These are phyloP conservation scores for Oreamnos americanus DNA, from an alignment of 2,113 vertebrate species.

Conservation along the genomic window DNA sequence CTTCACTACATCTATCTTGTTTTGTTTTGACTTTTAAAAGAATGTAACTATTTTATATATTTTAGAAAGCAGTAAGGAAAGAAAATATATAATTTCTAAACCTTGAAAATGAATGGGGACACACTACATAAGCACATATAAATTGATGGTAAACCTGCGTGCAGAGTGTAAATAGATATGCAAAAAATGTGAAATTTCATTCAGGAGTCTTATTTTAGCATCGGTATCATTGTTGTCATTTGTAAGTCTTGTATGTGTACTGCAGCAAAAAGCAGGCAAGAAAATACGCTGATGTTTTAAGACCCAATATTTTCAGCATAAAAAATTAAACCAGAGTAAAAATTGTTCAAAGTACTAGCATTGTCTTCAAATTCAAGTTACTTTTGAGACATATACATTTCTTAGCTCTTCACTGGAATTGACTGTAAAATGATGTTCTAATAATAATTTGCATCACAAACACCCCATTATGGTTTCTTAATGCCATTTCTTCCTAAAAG, in stretches of 20 bases:
- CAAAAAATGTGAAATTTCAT: neutral
- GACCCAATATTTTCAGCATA: neutral
- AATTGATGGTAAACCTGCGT: neutral
- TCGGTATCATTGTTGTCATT: neutral
- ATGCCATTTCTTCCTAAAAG: neutral
- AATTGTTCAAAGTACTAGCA: neutral
- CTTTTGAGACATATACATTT: neutral
- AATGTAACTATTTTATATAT: neutral
- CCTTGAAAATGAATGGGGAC: neutral
- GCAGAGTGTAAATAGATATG: neutral
- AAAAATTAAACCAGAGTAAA: neutral
- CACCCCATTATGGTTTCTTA: neutral
- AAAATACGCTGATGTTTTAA: neutral
- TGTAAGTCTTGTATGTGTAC: neutral
- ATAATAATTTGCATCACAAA: neutral
- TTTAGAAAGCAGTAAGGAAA: neutral
- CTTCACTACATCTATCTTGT: neutral
- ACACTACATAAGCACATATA: neutral
- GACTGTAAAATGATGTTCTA: neutral
- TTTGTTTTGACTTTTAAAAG: neutral
- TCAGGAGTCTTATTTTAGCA: neutral
- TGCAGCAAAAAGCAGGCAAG: neutral
- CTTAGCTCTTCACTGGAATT: neutral
- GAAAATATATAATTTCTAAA: neutral
- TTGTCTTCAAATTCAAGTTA: neutral